phyloP scores from a whole-genome alignment of 1,140 invertebrate species.

The Propsilocerus akamusi region DNA sequence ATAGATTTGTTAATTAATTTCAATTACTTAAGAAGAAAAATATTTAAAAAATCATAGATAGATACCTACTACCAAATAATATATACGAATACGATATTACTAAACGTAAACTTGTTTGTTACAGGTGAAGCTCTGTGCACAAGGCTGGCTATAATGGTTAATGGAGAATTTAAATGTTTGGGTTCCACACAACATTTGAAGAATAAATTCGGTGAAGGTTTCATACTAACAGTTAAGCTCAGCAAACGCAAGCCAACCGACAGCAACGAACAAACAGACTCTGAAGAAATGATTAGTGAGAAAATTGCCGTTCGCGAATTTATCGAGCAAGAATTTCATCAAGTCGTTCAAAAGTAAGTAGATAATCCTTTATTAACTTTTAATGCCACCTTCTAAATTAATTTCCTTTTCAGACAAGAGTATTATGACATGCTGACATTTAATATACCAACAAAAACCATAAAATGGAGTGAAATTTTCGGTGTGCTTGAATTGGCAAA shows the following conservation, averaged over 20 bases:
- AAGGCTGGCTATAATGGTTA: conserved; percentile 65
- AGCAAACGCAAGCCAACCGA: too few relatives aligned
- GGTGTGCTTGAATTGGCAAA: conserved; percentile 43
- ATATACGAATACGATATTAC: too few relatives aligned
- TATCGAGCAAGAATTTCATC: too few relatives aligned
- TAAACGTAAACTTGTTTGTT: too few relatives aligned
- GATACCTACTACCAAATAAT: too few relatives aligned
- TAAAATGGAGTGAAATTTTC: conserved; percentile 52
- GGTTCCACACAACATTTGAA: conserved; percentile 48
- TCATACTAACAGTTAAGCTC: conserved; percentile 26
- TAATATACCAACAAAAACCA: conserved; percentile 31
- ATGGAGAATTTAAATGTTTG: conserved; percentile 47
- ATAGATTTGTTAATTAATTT: too few relatives aligned
- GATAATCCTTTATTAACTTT: conserved; percentile 6
- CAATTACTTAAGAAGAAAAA: too few relatives aligned
- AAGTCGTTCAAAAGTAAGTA: too few relatives aligned
- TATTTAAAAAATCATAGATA: too few relatives aligned
- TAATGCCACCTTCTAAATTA: conserved; percentile 2
- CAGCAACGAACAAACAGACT: too few relatives aligned
- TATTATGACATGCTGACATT: conserved; percentile 55
- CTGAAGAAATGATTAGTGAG: too few relatives aligned
- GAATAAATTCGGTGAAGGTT: conserved; percentile 46
- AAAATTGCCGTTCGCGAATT: too few relatives aligned
- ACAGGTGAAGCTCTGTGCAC: conserved; percentile 70
- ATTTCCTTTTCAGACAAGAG: conserved; percentile 32